Conservation (phyloP, 1,140 invertebrate species). For the Contarinia nasturtii region DNA sequence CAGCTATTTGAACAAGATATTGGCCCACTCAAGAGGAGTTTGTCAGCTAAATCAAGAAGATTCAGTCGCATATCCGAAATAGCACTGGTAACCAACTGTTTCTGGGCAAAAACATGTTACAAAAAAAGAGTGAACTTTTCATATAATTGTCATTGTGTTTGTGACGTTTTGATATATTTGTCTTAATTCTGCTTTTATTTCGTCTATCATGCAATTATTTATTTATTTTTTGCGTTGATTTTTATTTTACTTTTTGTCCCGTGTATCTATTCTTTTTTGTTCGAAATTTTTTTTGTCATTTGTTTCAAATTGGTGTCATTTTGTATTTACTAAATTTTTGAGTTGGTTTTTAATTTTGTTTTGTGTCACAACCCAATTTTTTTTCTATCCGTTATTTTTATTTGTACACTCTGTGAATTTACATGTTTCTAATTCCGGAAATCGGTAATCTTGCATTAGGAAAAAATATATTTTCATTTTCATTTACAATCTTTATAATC, state of each 20-base stretch:
- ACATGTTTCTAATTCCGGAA: not conserved
- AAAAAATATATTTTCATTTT: too few species aligned
- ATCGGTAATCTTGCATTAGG: too few species aligned
- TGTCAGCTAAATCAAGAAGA: constrained; percentile 49
- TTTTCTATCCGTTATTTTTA: not conserved
- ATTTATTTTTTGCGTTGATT: not conserved
- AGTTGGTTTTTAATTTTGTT: not conserved
- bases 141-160: not conserved
- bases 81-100: constrained; percentile 43
- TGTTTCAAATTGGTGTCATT: not conserved
- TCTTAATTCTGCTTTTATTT: not conserved
- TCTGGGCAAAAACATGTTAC: constrained; percentile 12
- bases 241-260: constrained; percentile 1
- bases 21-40: constrained; percentile 55
- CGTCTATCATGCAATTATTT: not conserved
- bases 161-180: not conserved
- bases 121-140: constrained; percentile 9
- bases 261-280: not conserved
- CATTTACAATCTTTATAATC: too few species aligned
- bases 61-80: constrained; percentile 66
- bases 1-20: constrained; percentile 77
- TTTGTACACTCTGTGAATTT: not conserved
- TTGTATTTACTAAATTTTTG: constrained; percentile 2
- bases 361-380: not conserved
- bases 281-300: not conserved